Base-by-base conservation (phyloP, 2,113 vertebrate genomes). In the Parotia lawesii region DNA sequence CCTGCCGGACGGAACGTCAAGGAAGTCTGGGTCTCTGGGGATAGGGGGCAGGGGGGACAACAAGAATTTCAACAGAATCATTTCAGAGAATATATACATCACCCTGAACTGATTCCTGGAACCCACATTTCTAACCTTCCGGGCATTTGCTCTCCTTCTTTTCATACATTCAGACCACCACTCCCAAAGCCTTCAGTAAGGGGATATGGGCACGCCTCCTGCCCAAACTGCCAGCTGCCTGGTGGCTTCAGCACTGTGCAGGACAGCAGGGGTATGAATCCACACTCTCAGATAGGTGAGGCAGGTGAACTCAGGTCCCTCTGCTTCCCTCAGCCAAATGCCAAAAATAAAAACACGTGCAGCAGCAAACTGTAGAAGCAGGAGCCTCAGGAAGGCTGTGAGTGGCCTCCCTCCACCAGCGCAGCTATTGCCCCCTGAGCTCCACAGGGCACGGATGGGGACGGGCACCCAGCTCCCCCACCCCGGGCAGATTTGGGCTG, bases 1-100 rank as follows among this genome's bases (percentile, higher is more conserved):
- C 10, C 51, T 85, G 31, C 1, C 1, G 24, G 37, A 11, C 8
- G 16, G 47, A 15, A 66, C 5, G 8, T 2, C 0, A 0, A 58
- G 66, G 47, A 88, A 42, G 5, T 27, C 21, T 6, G 37, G 7
- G 23, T 64, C 69, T 74, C 38, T 5, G 1, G 28, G 22, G 20
- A 20, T 16, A 2, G 27, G 12, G 4, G 29, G 16, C n/a, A 79
- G 33, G 6, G 15, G 10, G 15, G n/a, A 11, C 1, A 0, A 28
- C 35, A 38, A 27, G 33, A 22, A 71, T 25, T 71, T 64, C 9
- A 42, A 69, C 3, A 20, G 62, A 71, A 9, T 24, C 0, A 45
- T 31, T 83, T 56, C 48, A 47, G 48, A 37, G 31, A 48, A 22
- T 17, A 16, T 7, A 24, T 27, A 24, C 25, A 67, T n/a, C 7